phyloP scores from a whole-genome alignment of 2,113 vertebrate genomes.

The Rhineura floridana region DNA sequence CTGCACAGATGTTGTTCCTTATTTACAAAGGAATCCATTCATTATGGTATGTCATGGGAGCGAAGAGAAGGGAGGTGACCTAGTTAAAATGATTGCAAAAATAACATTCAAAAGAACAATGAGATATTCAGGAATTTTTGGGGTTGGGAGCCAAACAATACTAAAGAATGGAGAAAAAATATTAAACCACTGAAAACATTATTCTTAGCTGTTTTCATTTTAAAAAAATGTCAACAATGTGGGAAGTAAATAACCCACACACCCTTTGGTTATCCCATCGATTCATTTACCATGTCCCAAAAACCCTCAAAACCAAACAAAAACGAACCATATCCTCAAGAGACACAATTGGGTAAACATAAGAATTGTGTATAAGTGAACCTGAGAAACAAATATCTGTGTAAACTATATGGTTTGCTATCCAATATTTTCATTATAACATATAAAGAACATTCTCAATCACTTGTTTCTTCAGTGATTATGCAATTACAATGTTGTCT shows the following conservation, averaged over 20 bases:
- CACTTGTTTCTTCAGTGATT: not conserved
- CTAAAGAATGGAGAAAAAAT: slow-evolving; percentile 22
- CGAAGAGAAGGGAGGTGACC: not conserved
- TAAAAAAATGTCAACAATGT: slow-evolving; percentile 3
- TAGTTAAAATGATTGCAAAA: not conserved
- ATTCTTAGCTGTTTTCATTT: slow-evolving; percentile 50
- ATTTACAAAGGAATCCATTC: slow-evolving; percentile 21
- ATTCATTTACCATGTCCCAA: not conserved
- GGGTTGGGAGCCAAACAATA: slow-evolving; percentile 34
- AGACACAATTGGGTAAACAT: not conserved
- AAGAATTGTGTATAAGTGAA: not conserved
- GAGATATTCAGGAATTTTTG: not conserved
- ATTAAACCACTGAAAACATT: slow-evolving; percentile 19
- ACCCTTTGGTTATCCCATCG: not conserved
- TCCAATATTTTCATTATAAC: slow-evolving; percentile 2
- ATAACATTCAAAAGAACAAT: not conserved
- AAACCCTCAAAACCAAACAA: not conserved
- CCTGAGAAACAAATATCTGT: not conserved
- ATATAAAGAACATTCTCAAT: not conserved
- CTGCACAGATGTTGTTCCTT: slow-evolving; percentile 13
- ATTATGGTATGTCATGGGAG: not conserved
- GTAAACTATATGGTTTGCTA: not conserved
- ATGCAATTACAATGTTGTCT: not conserved
- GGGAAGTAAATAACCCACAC: slow-evolving; percentile 23
- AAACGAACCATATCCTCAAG: accelerated